Evolutionary conservation across 2,797 vertebrate species (phyloP).

Genomic region (Bradypus variegatus): DNA sequence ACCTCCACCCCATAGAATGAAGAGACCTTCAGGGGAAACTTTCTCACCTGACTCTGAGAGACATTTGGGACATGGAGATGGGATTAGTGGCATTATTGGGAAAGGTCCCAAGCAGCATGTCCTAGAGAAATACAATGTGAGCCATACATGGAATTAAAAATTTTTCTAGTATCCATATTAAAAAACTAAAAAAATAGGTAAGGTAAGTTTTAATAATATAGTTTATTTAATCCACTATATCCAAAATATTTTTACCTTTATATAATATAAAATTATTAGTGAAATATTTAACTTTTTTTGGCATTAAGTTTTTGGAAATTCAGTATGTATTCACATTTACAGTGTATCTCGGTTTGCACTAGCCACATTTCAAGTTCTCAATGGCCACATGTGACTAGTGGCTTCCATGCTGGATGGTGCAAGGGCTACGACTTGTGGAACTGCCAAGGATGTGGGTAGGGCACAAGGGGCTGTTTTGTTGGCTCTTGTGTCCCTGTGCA

Average conservation of each 20-base stretch:
- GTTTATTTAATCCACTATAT: not conserved
- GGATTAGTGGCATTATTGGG: accelerated
- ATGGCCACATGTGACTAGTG: accelerated
- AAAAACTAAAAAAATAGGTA: not conserved
- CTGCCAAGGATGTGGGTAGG: not conserved
- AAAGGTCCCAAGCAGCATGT: not conserved
- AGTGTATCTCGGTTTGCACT: accelerated
- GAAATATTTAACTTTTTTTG: not conserved
- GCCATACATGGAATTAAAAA: not conserved
- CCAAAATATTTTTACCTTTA: not conserved
- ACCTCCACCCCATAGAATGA: not conserved
- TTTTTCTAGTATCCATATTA: not conserved
- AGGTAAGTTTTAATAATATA: not conserved
- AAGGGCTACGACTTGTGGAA: accelerated
- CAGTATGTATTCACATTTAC: accelerated
- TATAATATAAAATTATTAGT: not conserved
- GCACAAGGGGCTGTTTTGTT: accelerated
- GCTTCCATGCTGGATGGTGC: accelerated
- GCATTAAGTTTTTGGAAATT: not conserved
- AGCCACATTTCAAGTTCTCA: accelerated
- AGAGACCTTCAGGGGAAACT: accelerated
- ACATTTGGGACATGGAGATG: accelerated
- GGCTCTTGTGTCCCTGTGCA: not conserved
- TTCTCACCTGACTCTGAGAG: too few species aligned
- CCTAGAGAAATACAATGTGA: not conserved